These are phyloP conservation scores for Paraescarpia echinospica DNA, from an alignment of 1,140 invertebrate species.

Conservation along the genomic window DNA sequence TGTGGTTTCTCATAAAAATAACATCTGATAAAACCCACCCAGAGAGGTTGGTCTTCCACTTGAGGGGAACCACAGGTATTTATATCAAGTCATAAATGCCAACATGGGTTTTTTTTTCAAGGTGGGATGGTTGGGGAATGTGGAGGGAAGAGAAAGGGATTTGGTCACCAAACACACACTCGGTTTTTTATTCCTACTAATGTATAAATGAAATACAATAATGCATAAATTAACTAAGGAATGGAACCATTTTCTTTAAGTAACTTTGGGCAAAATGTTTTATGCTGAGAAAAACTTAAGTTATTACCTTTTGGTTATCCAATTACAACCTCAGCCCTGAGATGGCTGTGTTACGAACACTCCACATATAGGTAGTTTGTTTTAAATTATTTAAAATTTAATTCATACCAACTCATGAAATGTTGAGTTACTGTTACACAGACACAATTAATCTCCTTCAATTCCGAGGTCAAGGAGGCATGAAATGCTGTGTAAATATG, in stretches of 20 bases:
- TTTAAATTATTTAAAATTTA: not conserved
- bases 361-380: not conserved
- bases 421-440: not conserved
- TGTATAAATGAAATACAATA: not conserved
- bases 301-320: not conserved
- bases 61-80: not conserved
- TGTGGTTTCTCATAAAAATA: not conserved
- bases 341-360: not conserved
- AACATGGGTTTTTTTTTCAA: not conserved
- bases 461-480: not conserved
- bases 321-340: not conserved
- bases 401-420: not conserved
- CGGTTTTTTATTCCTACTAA: not conserved
- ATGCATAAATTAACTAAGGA: not conserved
- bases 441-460: not conserved
- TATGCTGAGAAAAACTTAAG: no score
- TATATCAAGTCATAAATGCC: not conserved
- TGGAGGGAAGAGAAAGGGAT: not conserved
- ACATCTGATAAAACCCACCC: not conserved
- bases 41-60: not conserved
- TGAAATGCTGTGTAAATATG: not conserved
- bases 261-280: not conserved
- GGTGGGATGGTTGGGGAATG: not conserved
- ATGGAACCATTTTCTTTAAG: no score
- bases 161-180: not conserved